Base-by-base conservation (phyloP, 2,888 invertebrate genomes). In the Keiferia lycopersicella region DNA sequence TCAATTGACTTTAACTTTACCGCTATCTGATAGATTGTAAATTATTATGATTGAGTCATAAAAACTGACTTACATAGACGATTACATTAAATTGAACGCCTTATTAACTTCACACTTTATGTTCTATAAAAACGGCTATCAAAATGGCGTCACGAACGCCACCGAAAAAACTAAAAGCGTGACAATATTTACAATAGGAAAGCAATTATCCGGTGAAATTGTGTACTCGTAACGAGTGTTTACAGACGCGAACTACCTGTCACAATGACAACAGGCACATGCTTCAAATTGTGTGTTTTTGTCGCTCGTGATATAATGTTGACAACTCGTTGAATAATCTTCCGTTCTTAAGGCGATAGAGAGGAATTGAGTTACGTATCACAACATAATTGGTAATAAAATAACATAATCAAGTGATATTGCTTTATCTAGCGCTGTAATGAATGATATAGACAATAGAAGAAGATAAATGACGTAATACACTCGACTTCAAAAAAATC, bases 141-240 rank as follows among this genome's bases (percentile, higher is more conserved):
- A 56, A 34, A 56, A 58, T 58, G 38, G n/a, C 34, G 58, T 39
- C 58, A 58, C 58, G 58, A 39, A 58, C 16, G 22, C 39, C 10
- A 18, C 58, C 58, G 20, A 58, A 58, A 58, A 58, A 58, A 58
- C 16, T 18, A 12, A 39, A 58, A 58, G 58, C 39, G 63, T 63
- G 63, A 58, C 48, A 58, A 48, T 26, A 63, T 57, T 62, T 12
- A 58, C 63, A 57, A 63, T 48, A 63, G 63, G 57, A 63, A 63
- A 34, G 45, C 34, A 57, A 63, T 63, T 45, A 34, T 30, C 22
- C 26, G 41, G 63, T 51, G 59, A 64, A 64, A 64, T 38, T 64
- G 12, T 39, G 58, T 51, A 39, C 50, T 59, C 38, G 50, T 22
- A 18, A 20, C 39, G 20, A 56, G 20, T 62, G 39, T 62, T 39